Evolutionary conservation across 1,140 invertebrate species (phyloP), one percentile per base, ranked within the genome.

Genomic region (Eumeta japonica): DNA sequence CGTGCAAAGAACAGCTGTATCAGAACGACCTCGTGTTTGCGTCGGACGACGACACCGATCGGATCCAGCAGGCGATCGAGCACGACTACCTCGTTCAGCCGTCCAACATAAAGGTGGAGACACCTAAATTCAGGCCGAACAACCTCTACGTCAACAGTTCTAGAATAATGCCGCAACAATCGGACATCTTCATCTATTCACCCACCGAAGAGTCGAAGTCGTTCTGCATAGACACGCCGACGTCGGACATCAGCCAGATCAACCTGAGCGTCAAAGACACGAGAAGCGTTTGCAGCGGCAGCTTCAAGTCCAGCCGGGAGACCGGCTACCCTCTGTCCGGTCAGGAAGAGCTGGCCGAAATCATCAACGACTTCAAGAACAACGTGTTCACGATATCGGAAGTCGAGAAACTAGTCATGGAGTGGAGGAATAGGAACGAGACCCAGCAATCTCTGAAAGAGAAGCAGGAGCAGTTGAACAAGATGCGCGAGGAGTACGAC

Each of bases 341-440:
- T 9, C 75, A 92, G 57, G 87, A 89, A 38, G 89, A 92, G 58
- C 71, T 93, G 24, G 79, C 87, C 1, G 89, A 92, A 70, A 90
- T 93, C 14, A 89, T 93, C 50, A 89, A 88, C 48, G 89, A 92
- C 53, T 92, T 91, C 51, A 93, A 92, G 63, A 90, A 92, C 52
- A 90, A 92, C 50, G 87, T 90, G 1, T 88, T 89, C 37, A 88
- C 88, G 1, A 88, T 92, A 47, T 78, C 83, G 2, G 88, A 92
- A 72, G 86, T 90, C 0, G 89, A 92, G 67, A 82, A 88, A 50
- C 71, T 92, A 4, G 89, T 92, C 7, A 85, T 88, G 62, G 85
- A 85, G 52, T 93, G 89, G 89, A 83, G 83, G 48, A 88, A 87
- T 46, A 80, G 90, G 36, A 89, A 90, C 50, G 89, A 91, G 60